Evolutionary conservation across 2,113 vertebrate species (phyloP).

Genomic region (Danionella cerebrum): DNA sequence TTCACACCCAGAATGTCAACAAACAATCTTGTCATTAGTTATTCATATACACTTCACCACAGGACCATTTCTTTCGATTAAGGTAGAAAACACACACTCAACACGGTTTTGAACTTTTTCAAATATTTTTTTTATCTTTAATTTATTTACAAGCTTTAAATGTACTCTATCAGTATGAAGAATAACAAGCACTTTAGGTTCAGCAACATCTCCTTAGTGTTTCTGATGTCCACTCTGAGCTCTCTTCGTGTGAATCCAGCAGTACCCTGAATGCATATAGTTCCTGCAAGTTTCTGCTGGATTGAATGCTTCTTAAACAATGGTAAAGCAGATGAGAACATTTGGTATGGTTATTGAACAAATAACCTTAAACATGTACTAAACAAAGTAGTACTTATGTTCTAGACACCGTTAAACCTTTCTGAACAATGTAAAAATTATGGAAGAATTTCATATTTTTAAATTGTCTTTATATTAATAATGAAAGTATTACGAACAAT

Average conservation of each 20-base stretch:
- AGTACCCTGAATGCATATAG: conserved; percentile 58
- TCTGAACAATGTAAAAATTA: conserved; percentile 59
- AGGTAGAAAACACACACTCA: conserved; percentile 14
- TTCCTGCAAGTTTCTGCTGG: conserved; percentile 58
- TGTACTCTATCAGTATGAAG: conserved; percentile 83
- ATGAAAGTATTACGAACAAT: conserved; percentile 55
- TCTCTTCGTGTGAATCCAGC: conserved; percentile 45
- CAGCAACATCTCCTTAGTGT: conserved; percentile 57
- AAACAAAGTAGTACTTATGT: background rate
- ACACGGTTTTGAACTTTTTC: conserved; percentile 15
- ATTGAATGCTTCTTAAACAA: conserved; percentile 69
- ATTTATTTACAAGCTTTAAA: conserved; percentile 98
- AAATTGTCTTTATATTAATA: conserved; percentile 71
- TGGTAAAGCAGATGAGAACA: conserved; percentile 78
- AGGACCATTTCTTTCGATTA: too few species aligned
- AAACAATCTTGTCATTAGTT: too few species aligned
- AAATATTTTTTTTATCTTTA: conserved; percentile 57
- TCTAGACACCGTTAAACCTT: conserved; percentile 23
- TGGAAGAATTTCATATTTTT: conserved; percentile 58
- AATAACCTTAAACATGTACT: conserved; percentile 52
- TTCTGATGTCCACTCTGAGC: conserved; percentile 47
- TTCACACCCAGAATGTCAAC: too few species aligned
- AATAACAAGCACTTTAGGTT: conserved; percentile 73
- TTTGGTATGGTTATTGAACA: conserved; percentile 41
- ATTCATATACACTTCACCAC: too few species aligned